A percentile compares a stretch with the other conserved stretches of the same genome.
These are phyloP conservation scores for Melitaea cinxia DNA, from an alignment of 1,140 invertebrate genomes.

Conservation along the genomic window DNA sequence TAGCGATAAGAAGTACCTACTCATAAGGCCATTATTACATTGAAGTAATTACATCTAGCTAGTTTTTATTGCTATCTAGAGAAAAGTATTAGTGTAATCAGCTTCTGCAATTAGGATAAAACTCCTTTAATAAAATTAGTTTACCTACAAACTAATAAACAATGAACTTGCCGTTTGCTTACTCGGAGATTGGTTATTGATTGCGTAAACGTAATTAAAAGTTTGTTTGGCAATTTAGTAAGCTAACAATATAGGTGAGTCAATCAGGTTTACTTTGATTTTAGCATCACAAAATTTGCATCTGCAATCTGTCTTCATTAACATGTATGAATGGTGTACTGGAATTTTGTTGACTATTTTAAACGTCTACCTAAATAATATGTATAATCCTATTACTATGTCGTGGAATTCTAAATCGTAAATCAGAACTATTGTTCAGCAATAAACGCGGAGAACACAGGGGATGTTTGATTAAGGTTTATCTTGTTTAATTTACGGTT, in stretches of 20 bases:
- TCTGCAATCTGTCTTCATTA: constrained; percentile 34
- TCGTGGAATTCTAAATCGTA: constrained; percentile 66
- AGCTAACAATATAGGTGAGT: constrained; percentile 30
- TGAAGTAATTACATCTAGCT: no score
- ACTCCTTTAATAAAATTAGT: constrained; percentile 26
- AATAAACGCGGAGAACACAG: constrained; percentile 66
- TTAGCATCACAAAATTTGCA: constrained; percentile 46
- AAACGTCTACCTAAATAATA: constrained; percentile 57
- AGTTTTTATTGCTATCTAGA: no score
- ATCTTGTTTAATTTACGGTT: constrained; percentile 73
- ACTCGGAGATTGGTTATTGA: constrained; percentile 33
- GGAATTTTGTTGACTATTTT: constrained; percentile 26
- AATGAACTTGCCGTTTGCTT: constrained; percentile 35
- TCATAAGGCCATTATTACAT: background rate
- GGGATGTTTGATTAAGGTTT: constrained; percentile 77
- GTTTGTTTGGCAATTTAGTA: constrained; percentile 31
- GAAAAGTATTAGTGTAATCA: background rate
- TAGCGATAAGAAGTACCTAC: no score
- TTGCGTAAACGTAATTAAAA: constrained; percentile 37
- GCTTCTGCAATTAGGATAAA: constrained; percentile 18
- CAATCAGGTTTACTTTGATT: constrained; percentile 42
- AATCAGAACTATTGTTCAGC: constrained; percentile 77
- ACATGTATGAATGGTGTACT: constrained; percentile 18
- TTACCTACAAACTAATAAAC: constrained; percentile 40
- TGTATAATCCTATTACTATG: constrained; percentile 52